These are phyloP conservation scores for Onychomys arenicola DNA, from an alignment of 2,797 vertebrate species.

Conservation along the genomic window DNA sequence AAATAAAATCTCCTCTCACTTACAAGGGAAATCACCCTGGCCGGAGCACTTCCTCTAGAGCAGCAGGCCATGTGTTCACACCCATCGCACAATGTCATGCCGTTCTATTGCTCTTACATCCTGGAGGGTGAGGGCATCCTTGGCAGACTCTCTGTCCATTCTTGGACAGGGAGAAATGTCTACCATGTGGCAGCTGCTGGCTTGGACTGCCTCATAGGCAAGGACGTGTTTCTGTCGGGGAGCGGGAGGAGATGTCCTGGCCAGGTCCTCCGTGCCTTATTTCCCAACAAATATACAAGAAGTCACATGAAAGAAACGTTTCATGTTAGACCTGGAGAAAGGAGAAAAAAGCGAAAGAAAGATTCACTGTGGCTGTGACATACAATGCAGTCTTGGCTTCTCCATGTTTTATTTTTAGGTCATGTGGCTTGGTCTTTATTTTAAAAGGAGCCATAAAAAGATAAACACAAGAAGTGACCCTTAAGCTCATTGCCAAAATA, in stretches of 20 bases:
- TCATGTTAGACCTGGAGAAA: background rate
- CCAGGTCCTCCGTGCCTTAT: background rate
- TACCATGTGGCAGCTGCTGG: background rate
- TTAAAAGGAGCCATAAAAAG: slow-evolving; percentile 45
- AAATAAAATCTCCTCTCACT: background rate
- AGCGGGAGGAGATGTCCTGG: background rate
- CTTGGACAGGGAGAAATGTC: background rate
- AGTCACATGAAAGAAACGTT: background rate
- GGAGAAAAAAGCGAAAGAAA: rapidly evolving
- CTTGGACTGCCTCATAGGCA: background rate
- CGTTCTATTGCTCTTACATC: background rate
- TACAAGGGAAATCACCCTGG: background rate
- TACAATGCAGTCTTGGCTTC: background rate
- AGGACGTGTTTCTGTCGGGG: rapidly evolving
- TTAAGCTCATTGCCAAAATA: background rate
- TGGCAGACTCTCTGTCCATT: background rate
- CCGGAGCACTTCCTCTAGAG: background rate
- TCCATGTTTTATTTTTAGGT: slow-evolving; percentile 34
- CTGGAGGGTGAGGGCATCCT: background rate
- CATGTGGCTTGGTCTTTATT: slow-evolving; percentile 46
- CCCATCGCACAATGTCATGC: background rate
- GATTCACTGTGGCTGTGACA: background rate
- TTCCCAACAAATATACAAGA: background rate
- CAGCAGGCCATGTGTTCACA: background rate
- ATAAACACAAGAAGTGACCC: slow-evolving; percentile 2